Base-by-base conservation (phyloP, 2,888 invertebrate genomes). In the Cephus spinipes region DNA sequence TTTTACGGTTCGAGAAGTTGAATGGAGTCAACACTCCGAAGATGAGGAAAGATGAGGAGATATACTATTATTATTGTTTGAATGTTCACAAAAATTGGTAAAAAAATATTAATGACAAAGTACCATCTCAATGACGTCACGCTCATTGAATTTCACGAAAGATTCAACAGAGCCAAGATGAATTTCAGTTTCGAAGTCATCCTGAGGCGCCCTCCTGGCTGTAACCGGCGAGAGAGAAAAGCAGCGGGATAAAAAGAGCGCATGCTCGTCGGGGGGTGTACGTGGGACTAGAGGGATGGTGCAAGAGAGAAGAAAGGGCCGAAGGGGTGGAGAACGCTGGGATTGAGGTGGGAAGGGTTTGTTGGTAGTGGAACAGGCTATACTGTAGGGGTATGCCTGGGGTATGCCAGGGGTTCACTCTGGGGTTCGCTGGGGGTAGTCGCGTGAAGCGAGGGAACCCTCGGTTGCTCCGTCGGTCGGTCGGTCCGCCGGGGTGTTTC, bases 401-500 rank as follows among this genome's bases (percentile, higher is more conserved):
- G 40, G 15, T 40, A 40, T 40, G 40, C 40, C 69, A 32, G 31
- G 69, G 71, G 32, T 71, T 71, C 71, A n/a, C 32, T 33, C 31
- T 32, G 71, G 74, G 77, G 74, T 73, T 75, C 69, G 77, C 68
- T 69, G 78, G 77, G 79, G 81, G 78, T 79, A 79, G 81, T 77
- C 77, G 76, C 79, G 81, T 80, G 81, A 81, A 79, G 82, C 81
- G 82, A 84, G 83, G 85, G 83, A 77, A 81, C 79, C 74, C 79
- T 82, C 81, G 74, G 83, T 85, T 85, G 83, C 83, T 86, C 83
- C 78, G 82, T 83, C 79, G 83, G 82, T 85, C 84, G 85, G 83
- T 83, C 84, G 81, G 76, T 80, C 76, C 83, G 83, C 86, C 87
- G 87, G 90, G 90, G 91, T 87, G 91, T 91, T 90, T 78, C 91